These are phyloP conservation scores for Resseliella maxima DNA, from an alignment of 2,888 invertebrate genomes.

Conservation along the genomic window DNA sequence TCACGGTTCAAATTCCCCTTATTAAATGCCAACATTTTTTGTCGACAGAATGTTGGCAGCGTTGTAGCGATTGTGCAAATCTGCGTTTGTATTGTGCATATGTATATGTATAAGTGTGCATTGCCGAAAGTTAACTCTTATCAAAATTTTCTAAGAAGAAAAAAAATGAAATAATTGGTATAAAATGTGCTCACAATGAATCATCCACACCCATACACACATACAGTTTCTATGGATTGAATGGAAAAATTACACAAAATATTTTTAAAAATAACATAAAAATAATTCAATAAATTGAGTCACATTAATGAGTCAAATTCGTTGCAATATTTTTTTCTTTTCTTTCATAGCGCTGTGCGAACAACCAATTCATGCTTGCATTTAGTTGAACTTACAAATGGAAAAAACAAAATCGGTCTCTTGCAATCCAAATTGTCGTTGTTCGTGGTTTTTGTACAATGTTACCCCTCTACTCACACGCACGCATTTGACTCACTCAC, in stretches of 20 bases:
- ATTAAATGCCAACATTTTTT: not conserved
- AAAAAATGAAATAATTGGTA: not conserved
- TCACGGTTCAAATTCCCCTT: conserved; percentile 27
- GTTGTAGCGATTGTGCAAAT: conserved; percentile 45
- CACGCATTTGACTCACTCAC: not conserved
- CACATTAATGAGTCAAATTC: not conserved
- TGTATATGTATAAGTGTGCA: no score
- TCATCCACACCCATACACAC: conserved; percentile 32
- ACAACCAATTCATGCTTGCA: not conserved
- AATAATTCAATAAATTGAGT: conserved; percentile 1
- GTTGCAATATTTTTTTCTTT: not conserved
- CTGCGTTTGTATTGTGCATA: not conserved
- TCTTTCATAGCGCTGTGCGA: not conserved
- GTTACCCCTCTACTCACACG: conserved; percentile 44
- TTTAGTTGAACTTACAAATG: not conserved
- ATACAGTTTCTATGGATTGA: not conserved
- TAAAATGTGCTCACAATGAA: conserved; percentile 5
- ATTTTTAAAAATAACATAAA: not conserved
- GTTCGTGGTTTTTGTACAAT: conserved; percentile 5
- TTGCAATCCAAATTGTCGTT: not conserved
- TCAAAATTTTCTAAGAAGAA: not conserved
- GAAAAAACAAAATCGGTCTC: not conserved
- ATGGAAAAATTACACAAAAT: not conserved
- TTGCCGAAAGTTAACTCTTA: not conserved
- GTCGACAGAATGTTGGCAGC: not conserved